Base-by-base conservation (phyloP, 2,888 invertebrate species). In the Metalampra italica region DNA sequence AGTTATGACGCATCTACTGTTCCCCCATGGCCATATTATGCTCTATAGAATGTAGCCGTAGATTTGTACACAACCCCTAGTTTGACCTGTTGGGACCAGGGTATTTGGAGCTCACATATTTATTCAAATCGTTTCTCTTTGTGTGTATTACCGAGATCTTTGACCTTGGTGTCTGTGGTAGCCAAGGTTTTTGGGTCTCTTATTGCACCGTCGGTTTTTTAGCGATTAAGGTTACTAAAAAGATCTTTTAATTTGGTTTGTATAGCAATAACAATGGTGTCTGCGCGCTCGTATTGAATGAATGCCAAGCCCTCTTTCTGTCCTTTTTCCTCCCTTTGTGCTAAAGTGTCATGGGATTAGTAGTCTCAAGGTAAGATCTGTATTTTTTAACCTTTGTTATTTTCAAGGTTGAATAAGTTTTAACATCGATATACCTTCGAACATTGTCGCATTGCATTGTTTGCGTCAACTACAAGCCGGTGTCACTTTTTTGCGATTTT, bases 1-100 rank as follows among this genome's bases (percentile, higher is more conserved):
- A 87, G 69, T 81, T 85, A 84, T 87, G 86, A 87, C 81, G 77
- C 82, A 75, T 79, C 78, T n/a, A 73, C 62, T 66, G 57, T 71
- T 70, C 65, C 75, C 78, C 77, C 73, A 71, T 45, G 38, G 45
- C 29, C 13, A 7, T 15, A 45, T 37, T 34, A 36, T 53, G 53
- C 59, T 63, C 68, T 68, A 73, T 75, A 68, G 71, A 71, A 63
- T 58, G 60, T 70, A 68, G 32, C 63, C 75, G 75, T 78, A 82
- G 80, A 83, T 82, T 79, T 82, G 82, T 82, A 70, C 74, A 62
- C 72, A 71, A 72, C 75, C 78, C 80, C 78, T 69, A 65, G 62
- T 66, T 68, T 74, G 74, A 75, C 76, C 76, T 76, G 2, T 50
- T 29, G 51, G 14, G 54, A 48, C 83, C 78, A 78, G 54, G 62